Conservation (phyloP, 2,888 invertebrate genomes). For the Calliphora vomitoria region DNA sequence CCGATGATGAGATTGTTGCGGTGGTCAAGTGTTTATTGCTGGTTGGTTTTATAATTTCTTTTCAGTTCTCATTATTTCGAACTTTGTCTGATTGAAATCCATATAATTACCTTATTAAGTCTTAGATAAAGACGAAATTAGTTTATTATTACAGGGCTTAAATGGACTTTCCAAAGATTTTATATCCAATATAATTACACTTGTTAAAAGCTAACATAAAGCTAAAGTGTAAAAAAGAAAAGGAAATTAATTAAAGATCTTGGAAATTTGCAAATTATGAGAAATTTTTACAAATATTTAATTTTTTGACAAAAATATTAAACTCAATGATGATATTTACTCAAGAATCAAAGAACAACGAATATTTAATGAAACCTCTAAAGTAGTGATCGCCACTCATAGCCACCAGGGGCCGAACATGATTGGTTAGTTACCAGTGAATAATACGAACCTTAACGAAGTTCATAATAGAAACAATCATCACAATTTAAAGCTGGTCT, state of each 20-base stretch:
- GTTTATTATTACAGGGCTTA: constrained; percentile 15
- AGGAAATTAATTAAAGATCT: background rate
- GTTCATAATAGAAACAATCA: too few species aligned
- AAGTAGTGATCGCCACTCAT: too few species aligned
- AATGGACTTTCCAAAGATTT: background rate
- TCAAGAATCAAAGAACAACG: too few species aligned
- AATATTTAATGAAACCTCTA: too few species aligned
- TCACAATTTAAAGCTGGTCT: too few species aligned
- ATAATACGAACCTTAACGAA: too few species aligned
- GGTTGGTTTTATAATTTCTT: background rate
- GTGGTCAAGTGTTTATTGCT: constrained; percentile 23
- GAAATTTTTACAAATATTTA: too few species aligned
- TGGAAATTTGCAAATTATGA: background rate
- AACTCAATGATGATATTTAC: too few species aligned
- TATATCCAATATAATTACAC: too few species aligned
- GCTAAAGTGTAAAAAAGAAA: background rate
- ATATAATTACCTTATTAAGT: constrained; percentile 42
- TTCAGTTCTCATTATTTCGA: constrained; percentile 27
- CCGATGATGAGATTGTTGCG: constrained; percentile 15
- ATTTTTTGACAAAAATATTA: too few species aligned
- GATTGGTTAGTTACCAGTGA: too few species aligned
- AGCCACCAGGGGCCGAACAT: too few species aligned
- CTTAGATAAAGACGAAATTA: constrained; percentile 30
- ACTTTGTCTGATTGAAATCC: constrained; percentile 19
- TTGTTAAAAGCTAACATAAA: background rate